phyloP scores from a whole-genome alignment of 2,113 vertebrate species.

The Corythoichthys intestinalis region DNA sequence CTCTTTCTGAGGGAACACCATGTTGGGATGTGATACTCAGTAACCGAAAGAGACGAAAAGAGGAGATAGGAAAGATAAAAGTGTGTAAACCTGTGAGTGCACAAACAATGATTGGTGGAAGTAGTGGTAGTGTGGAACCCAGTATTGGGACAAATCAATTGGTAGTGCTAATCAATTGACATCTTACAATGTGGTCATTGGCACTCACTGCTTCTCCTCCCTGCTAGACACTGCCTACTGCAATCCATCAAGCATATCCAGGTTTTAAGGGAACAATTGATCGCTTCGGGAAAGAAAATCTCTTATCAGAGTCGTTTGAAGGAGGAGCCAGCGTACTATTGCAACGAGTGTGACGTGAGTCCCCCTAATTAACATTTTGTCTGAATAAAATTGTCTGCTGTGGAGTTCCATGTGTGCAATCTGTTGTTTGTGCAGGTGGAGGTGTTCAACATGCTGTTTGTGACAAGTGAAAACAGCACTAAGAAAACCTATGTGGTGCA shows the following conservation, averaged over 20 bases:
- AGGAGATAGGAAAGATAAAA: no score
- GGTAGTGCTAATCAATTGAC: no score
- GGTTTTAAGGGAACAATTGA: conserved; percentile 81
- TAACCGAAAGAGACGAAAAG: no score
- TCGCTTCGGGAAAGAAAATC: conserved; percentile 85
- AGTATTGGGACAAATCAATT: no score
- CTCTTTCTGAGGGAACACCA: no score
- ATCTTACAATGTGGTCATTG: no score
- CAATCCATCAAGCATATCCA: conserved; percentile 90
- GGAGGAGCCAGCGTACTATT: conserved; percentile 91
- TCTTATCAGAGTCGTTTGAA: conserved; percentile 86
- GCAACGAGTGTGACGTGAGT: conserved; percentile 90
- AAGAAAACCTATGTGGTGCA: conserved; percentile 89
- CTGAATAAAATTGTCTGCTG: neutral
- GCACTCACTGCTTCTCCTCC: neutral
- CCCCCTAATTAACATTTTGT: neutral
- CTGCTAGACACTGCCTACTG: conserved; percentile 82
- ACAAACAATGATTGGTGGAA: no score
- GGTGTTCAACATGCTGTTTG: conserved; percentile 87
- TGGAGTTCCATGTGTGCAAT: neutral
- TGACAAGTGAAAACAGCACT: conserved; percentile 83
- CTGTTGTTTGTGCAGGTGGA: conserved; percentile 76
- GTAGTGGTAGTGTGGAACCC: no score
- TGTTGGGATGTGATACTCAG: no score
- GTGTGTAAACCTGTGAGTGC: no score